Evolutionary conservation across 2,113 vertebrate genomes (phyloP), one percentile per base, ranked within the genome.

Genomic region (Eretmochelys imbricata): DNA sequence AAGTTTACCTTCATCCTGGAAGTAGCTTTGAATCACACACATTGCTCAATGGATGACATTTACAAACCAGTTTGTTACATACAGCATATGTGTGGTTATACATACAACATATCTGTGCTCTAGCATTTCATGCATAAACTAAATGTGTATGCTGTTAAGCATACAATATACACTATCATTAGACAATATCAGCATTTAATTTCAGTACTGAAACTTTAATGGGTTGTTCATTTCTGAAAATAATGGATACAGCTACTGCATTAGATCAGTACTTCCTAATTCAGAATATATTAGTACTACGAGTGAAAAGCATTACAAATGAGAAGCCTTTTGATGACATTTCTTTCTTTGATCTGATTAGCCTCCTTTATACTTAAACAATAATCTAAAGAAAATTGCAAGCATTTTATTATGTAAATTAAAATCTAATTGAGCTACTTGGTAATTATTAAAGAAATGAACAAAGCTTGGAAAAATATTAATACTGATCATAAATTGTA

Each of bases 31-130:
- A 38, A 42, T 3, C 80, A 48, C 80, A 69, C 1, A 4, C 48
- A n/a, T 51, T 31, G 4, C 10, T 76, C 50, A 72, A 10, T 27
- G 24, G 24, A 75, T 31, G 79, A 54, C 20, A 3, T 20, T 3
- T 11, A 10, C 1, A 1, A 42, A 7, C 51, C 48, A 14, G 0
- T 0, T 0, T 50, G 48, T 10, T 10, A 8, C 2, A 13, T 0
- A 35, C 46, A 72, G 65, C 65, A 48, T 24, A 8, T 10, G 25
- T 0, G 1, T 1, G 79, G 42, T 80, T n/a, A 24, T 42, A 42
- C 80, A 86, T 3, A 59, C 35, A 38, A n/a, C 1, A 8, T 0
- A 31, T 8, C 53, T 35, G 2, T 5, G 1, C 35, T 35, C 53
- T 13, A 49, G 75, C 20, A 31, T 29, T 48, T 89, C 54, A 46